Evolutionary conservation across 2,113 vertebrate genomes (phyloP).

Genomic region (Acanthisitta chloris): DNA sequence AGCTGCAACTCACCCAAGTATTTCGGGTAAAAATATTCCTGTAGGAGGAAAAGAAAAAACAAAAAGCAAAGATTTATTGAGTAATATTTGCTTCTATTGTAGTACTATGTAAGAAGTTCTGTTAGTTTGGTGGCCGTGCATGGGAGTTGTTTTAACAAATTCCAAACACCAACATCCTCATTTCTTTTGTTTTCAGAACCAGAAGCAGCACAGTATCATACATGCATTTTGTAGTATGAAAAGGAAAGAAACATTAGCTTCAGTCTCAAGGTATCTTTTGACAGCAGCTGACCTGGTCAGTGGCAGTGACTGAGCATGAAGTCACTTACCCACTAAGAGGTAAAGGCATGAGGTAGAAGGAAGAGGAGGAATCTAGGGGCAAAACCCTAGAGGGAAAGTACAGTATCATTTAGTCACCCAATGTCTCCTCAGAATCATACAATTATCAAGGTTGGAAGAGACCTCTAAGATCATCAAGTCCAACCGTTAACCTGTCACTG

Average conservation of each 20-base stretch:
- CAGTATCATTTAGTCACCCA: not conserved
- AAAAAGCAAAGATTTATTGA: constrained; percentile 2
- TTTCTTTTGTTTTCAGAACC: not conserved
- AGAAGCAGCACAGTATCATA: not conserved
- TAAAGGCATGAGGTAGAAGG: not conserved
- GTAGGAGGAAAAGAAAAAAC: constrained; percentile 8
- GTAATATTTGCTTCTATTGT: not conserved
- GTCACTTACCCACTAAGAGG: not conserved
- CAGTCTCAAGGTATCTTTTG: not conserved
- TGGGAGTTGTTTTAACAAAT: not conserved
- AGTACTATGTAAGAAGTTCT: not conserved
- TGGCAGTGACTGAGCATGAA: not conserved
- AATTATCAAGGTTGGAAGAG: too few species aligned
- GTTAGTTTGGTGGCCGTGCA: not conserved
- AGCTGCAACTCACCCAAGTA: constrained; percentile 86
- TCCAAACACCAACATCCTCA: not conserved
- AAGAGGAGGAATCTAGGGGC: not conserved
- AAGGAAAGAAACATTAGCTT: not conserved
- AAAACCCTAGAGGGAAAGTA: not conserved
- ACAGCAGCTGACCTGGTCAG: not conserved
- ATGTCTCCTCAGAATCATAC: rapidly evolving
- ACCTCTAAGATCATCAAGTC: too few species aligned
- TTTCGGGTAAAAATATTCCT: constrained; percentile 96
- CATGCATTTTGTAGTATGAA: not conserved
- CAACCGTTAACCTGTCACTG: too few species aligned